These are phyloP conservation scores for Eunapius fragilis DNA, from an alignment of 37 sponge, comb jelly and placozoan genomes.

Conservation along the genomic window DNA sequence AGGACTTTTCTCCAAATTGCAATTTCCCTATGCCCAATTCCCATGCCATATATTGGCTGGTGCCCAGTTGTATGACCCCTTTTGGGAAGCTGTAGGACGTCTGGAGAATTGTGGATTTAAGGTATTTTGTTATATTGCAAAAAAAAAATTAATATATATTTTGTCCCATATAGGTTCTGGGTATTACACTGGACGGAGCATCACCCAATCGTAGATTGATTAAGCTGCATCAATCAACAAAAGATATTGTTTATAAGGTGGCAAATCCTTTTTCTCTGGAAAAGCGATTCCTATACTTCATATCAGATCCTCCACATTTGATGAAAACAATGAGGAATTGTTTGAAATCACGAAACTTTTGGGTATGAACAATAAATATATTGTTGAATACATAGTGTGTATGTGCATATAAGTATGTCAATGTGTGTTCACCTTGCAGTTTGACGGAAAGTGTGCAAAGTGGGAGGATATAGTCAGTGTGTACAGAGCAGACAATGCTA, in stretches of 20 bases:
- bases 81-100: constrained; percentile 24
- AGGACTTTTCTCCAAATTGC: constrained; percentile 16
- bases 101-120: constrained; percentile 35
- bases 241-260: neutral
- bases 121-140: neutral
- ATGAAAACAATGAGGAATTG: constrained; percentile 6
- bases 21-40: too few relatives aligned
- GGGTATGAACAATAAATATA: neutral
- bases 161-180: constrained; percentile 11
- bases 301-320: constrained; percentile 26
- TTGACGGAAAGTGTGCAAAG: neutral
- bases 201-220: constrained; percentile 1
- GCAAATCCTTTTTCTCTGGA: constrained; percentile 2
- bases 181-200: constrained; percentile 6
- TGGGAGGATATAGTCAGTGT: constrained; percentile 2
- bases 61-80: constrained; percentile 11
- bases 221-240: neutral
- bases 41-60: constrained; percentile 5
- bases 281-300: constrained; percentile 2
- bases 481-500: neutral
- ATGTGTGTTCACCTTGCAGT: neutral
- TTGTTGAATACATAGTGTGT: neutral
- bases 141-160: neutral
- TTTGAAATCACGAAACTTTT: neutral
- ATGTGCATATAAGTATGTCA: too few relatives aligned